Percentiles rank a stretch among this genome's conserved stretches.
Conservation (phyloP, 2,113 vertebrate genomes). For the Paracanthobrama guichenoti region DNA sequence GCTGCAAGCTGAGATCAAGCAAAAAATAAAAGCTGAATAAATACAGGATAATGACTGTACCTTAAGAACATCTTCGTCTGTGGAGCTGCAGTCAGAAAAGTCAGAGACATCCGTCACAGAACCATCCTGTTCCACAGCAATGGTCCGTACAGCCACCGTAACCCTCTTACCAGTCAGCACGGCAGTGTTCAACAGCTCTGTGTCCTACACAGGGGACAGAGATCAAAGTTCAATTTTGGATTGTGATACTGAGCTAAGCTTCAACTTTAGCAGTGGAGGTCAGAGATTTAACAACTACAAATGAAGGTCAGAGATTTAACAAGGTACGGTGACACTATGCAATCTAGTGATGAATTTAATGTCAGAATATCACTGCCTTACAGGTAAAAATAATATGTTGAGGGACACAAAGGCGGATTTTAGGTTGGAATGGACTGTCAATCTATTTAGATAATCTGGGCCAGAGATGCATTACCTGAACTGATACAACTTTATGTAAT, state of each 20-base stretch:
- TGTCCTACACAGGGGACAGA: constrained; percentile 76
- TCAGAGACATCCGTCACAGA: constrained; percentile 85
- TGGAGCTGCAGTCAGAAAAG: constrained; percentile 84
- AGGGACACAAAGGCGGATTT: not conserved
- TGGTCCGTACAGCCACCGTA: constrained; percentile 81
- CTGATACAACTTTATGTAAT: constrained; percentile 35
- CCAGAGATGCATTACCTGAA: not conserved
- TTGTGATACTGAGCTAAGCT: not conserved
- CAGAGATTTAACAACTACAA: not conserved
- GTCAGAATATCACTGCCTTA: not conserved
- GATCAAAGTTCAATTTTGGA: not conserved
- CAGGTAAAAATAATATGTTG: not conserved
- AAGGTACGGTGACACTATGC: not conserved
- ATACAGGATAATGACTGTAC: constrained; percentile 66
- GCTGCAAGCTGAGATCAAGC: not conserved
- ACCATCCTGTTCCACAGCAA: constrained; percentile 85
- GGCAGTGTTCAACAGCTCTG: constrained; percentile 88
- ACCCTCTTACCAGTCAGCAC: constrained; percentile 89
- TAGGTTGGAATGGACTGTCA: not conserved
- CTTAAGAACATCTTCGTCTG: constrained; percentile 87
- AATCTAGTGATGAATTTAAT: not conserved
- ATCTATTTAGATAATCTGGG: constrained; percentile 29
- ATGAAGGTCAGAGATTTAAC: constrained; percentile 9
- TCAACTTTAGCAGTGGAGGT: not conserved
- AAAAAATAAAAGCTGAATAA: not conserved